Percentiles rank a stretch among this genome's conserved stretches.
Evolutionary conservation across 1,140 invertebrate genomes (phyloP).

Genomic region (Rhopalosiphum maidis): DNA sequence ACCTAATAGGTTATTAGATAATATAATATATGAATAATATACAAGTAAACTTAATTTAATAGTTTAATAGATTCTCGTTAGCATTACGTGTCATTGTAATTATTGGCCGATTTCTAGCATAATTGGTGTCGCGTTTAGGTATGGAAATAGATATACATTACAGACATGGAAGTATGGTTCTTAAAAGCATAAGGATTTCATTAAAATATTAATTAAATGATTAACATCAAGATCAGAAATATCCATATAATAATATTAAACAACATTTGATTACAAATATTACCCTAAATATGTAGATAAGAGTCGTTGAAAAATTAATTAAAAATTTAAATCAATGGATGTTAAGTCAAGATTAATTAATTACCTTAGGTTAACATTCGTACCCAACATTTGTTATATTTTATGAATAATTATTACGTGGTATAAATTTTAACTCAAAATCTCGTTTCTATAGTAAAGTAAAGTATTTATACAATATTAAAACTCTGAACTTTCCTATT

Average conservation of each 20-base stretch:
- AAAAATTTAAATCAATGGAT: not conserved
- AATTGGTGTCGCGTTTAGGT: too few relatives aligned
- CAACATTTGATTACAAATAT: not conserved
- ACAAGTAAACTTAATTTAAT: too few relatives aligned
- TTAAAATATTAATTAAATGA: not conserved
- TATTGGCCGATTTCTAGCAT: too few relatives aligned
- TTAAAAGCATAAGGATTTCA: not conserved
- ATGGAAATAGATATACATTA: too few relatives aligned
- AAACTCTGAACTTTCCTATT: not conserved
- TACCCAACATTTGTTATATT: not conserved
- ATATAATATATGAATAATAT: too few relatives aligned
- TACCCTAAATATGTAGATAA: too few relatives aligned
- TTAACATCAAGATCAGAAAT: not conserved
- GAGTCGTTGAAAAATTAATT: too few relatives aligned
- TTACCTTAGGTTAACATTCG: not conserved
- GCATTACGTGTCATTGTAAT: too few relatives aligned
- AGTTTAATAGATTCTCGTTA: too few relatives aligned
- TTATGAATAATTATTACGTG: not conserved
- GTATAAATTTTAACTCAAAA: not conserved
- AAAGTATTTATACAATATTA: not conserved
- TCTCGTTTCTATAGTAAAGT: not conserved
- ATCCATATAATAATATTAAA: not conserved
- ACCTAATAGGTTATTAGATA: too few relatives aligned
- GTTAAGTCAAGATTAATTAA: not conserved
- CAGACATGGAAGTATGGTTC: not conserved